Conservation (phyloP, 1,140 invertebrate genomes). For the Centruroides vittatus region DNA sequence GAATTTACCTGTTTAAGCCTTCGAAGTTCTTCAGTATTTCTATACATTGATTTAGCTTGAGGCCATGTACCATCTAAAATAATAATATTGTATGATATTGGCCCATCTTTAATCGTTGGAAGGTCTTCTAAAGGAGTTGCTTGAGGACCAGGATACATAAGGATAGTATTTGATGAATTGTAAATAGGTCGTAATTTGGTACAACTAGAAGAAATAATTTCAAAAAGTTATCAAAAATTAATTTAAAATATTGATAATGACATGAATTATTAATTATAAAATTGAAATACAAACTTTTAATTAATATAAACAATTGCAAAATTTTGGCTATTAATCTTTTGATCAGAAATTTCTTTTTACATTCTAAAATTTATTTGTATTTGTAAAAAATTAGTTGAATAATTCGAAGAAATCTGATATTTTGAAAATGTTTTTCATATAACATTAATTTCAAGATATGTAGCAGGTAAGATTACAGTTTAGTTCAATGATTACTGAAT, state of each 20-base stretch:
- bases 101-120: conserved; percentile 18
- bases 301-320: no score
- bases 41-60: conserved; percentile 56
- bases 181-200: conserved; percentile 5
- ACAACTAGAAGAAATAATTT: conserved; percentile 3
- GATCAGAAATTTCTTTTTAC: no score
- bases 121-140: conserved; percentile 35
- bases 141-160: conserved; percentile 65
- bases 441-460: no score
- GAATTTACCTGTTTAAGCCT: conserved; percentile 26
- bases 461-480: no score
- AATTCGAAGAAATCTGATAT: no score
- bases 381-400: no score
- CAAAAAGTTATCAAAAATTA: neutral
- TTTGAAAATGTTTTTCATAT: no score
- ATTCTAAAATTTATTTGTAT: no score
- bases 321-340: no score
- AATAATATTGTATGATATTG: conserved; percentile 55
- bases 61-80: conserved; percentile 88
- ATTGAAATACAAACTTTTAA: neutral
- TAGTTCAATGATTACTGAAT: no score
- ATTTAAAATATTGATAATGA: neutral
- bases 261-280: neutral
- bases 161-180: conserved; percentile 42
- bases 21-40: conserved; percentile 29